Conservation (phyloP, 30 jellyfish, hydroid and myxozoan species). For the Calvadosia cruxmelitensis region DNA sequence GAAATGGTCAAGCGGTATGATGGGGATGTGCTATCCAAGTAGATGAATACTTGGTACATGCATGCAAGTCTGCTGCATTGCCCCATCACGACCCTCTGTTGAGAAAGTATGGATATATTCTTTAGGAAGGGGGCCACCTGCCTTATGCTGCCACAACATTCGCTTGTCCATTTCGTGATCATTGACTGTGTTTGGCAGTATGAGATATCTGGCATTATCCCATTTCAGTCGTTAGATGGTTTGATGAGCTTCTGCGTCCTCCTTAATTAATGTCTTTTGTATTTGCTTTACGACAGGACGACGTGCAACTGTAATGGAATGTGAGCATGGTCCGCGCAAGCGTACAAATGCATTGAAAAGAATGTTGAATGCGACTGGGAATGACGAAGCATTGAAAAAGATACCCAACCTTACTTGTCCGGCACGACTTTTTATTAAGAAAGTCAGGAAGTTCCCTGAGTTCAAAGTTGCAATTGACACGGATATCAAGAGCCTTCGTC, state of each 20-base stretch:
- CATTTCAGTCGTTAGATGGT: slow-evolving; percentile 63
- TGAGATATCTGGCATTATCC: too few relatives aligned
- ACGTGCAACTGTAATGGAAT: slow-evolving; percentile 91
- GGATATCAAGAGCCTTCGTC: slow-evolving; percentile 59
- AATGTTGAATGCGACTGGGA: slow-evolving; percentile 54
- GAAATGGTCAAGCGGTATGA: too few relatives aligned
- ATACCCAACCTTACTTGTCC: slow-evolving; percentile 86
- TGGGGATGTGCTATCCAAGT: too few relatives aligned
- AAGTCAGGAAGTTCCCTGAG: slow-evolving; percentile 88
- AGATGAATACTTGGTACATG: too few relatives aligned
- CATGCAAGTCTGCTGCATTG: too few relatives aligned
- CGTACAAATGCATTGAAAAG: slow-evolving; percentile 79
- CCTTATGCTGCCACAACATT: too few relatives aligned
- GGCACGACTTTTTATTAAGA: slow-evolving; percentile 73
- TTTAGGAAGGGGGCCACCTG: too few relatives aligned
- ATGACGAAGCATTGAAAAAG: slow-evolving; percentile 45
- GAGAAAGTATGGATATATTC: too few relatives aligned
- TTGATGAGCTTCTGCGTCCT: slow-evolving; percentile 63
- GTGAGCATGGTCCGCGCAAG: slow-evolving; percentile 98
- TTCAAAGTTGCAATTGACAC: slow-evolving; percentile 59
- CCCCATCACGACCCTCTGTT: too few relatives aligned
- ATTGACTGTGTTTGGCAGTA: too few relatives aligned
- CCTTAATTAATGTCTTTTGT: slow-evolving; percentile 85
- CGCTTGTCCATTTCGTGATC: too few relatives aligned
- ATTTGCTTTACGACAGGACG: slow-evolving; percentile 43